Base-by-base conservation (phyloP, 2,797 vertebrate species). In the Sarcophilus harrisii region DNA sequence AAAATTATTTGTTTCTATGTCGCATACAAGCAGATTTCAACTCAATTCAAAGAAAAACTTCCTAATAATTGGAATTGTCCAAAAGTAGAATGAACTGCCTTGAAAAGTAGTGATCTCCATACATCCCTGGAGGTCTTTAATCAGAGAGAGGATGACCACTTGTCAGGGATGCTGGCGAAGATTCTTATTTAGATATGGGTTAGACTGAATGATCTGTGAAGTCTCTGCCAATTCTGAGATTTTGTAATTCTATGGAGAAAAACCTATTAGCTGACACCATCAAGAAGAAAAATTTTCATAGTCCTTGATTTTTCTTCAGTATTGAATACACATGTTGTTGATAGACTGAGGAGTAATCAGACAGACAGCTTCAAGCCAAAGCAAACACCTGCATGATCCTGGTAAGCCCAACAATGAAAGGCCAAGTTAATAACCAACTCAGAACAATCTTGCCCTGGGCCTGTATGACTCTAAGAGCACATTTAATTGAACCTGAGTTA, bases 341-440 rank as follows among this genome's bases (percentile, higher is more conserved):
- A 95, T 16, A 62, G 62, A 93, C 58, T 29, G 29, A 92, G 89
- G 32, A 55, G 66, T 54, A 57, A 92, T 94, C 30, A 14, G 21
- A 30, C 0, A 58, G 58, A 60, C 4, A 5, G 94, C 52, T 92
- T 90, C 60, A 57, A 81, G 49, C 66, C 55, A 73, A 29, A 91
- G 91, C 57, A 91, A 93, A 92, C 45, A 94, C 92, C 95, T 38
- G 16, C 11, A 73, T 58, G 93, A 93, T 90, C 59, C 89, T 91
- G 62, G 5, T 0, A 92, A 90, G 91, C n/a, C 93, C 21, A n/a
- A 58, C 54, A 87, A 60, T 38, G 45, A 95, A 92, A 92, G 81
- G 59, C 66, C 57, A 58, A 93, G 62, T 93, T 90, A 87, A 96
- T 94, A 95, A 97, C 73, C 66, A 95, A 58, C 89, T 95, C 90